phyloP scores from a whole-genome alignment of 2,113 vertebrate species.

The Asarcornis scutulata region DNA sequence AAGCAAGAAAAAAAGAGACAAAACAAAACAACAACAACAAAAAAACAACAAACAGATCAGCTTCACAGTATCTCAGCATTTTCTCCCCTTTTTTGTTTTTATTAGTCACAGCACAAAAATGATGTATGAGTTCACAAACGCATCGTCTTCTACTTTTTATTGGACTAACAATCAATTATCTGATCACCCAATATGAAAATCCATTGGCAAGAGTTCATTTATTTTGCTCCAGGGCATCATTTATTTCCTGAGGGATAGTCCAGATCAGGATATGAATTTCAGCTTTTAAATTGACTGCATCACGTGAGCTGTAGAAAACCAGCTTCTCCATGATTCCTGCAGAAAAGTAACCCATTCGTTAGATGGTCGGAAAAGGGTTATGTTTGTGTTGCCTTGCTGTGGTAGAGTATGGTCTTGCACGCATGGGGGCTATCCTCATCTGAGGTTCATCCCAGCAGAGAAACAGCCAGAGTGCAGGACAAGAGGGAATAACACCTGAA shows the following conservation, averaged over 20 bases:
- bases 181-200: not conserved
- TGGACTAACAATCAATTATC: constrained; percentile 47
- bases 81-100: not conserved
- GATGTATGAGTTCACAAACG: not conserved
- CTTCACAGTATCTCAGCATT: not conserved
- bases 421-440: not conserved
- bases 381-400: fast-evolving
- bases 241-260: constrained; percentile 30
- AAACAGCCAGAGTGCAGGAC: fast-evolving
- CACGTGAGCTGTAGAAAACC: not conserved
- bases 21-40: not conserved
- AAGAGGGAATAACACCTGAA: not conserved
- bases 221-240: constrained; percentile 30
- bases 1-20: not conserved
- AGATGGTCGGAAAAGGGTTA: not conserved
- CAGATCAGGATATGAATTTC: constrained; percentile 12
- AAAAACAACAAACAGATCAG: not conserved
- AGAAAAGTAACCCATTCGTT: not conserved
- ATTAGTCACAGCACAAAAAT: not conserved
- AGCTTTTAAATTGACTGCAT: not conserved
- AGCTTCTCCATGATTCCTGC: not conserved
- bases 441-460: not conserved
- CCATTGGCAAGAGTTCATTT: constrained; percentile 13
- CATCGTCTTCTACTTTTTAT: constrained; percentile 26
- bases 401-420: not conserved